Evolutionary conservation across 2,888 invertebrate genomes (phyloP), one percentile per base, ranked within the genome.

Genomic region (Drosophila neutralis): DNA sequence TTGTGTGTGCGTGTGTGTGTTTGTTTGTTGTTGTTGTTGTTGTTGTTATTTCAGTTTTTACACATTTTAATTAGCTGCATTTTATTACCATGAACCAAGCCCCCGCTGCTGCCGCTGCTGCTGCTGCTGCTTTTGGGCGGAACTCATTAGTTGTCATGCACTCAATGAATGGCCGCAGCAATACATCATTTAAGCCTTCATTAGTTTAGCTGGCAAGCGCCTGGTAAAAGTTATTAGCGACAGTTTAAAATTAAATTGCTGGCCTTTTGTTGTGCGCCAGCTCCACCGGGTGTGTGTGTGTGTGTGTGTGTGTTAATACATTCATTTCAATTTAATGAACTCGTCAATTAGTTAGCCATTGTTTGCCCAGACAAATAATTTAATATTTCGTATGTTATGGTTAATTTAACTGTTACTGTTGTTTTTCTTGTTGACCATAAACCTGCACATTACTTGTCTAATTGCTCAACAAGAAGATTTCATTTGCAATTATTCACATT

Each of bases 121-220:
- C 49, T 54, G 42, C 18, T 27, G 48, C 40, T 31, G 62, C 21
- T 24, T 29, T 27, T 42, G 61, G 56, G 21, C 69, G 73, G 56
- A 71, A 31, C 78, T 81, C 82, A 77, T 81, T 81, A 78, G 82
- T 54, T 78, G 82, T 78, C 78, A 73, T 51, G 69, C 82, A 78
- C 52, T 78, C 78, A 78, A 82, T 78, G 69, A 78, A 78, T 61
- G 60, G 71, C 70, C 73, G 66, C 84, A 86, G 72, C 84, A 83
- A 85, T 90, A 83, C 81, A 90, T 85, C 89, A 84, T 84, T 84
- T 78, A 89, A 84, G 88, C 83, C 79, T 85, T 89, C 90, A 85
- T 85, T 85, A 85, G 84, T 90, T 85, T 88, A 90, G 86, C 87
- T 83, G 82, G 72, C 82, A 62, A 53, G 75, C 71, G 75, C 61